Conservation (phyloP, 2,113 vertebrate species). For the Thermophis baileyi region DNA sequence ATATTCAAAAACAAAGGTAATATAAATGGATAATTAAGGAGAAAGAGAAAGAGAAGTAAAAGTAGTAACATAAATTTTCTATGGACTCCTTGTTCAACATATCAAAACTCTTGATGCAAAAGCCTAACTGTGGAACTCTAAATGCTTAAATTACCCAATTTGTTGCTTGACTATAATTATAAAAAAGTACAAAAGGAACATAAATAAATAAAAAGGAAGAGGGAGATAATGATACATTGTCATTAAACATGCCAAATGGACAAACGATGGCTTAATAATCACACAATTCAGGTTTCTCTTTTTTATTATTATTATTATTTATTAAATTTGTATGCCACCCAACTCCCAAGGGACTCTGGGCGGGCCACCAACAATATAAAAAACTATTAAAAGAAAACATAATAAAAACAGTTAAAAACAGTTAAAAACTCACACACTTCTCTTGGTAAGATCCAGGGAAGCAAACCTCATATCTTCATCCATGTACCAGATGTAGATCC, state of each 20-base stretch:
- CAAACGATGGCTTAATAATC: neutral
- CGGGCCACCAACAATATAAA: too few relatives aligned
- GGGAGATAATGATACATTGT: neutral
- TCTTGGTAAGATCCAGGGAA: neutral
- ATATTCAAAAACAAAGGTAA: neutral
- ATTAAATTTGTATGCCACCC: too few relatives aligned
- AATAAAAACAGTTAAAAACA: too few relatives aligned
- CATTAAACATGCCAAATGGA: neutral
- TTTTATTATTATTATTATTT: too few relatives aligned
- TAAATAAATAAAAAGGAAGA: neutral
- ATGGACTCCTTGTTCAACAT: neutral
- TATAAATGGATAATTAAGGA: neutral
- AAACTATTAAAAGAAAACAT: too few relatives aligned
- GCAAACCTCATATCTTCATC: neutral
- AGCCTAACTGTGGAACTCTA: neutral
- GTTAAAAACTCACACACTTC: too few relatives aligned
- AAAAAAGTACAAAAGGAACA: neutral
- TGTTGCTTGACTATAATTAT: neutral
- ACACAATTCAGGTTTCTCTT: neutral
- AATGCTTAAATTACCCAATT: neutral
- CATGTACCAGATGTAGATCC: neutral
- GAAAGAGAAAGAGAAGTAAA: neutral
- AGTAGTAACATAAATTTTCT: neutral
- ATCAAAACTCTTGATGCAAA: neutral
- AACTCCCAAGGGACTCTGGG: too few relatives aligned